Evolutionary conservation across 2,888 invertebrate genomes (phyloP), one percentile per base, ranked within the genome.

Genomic region (Macrostomum cliftonense): DNA sequence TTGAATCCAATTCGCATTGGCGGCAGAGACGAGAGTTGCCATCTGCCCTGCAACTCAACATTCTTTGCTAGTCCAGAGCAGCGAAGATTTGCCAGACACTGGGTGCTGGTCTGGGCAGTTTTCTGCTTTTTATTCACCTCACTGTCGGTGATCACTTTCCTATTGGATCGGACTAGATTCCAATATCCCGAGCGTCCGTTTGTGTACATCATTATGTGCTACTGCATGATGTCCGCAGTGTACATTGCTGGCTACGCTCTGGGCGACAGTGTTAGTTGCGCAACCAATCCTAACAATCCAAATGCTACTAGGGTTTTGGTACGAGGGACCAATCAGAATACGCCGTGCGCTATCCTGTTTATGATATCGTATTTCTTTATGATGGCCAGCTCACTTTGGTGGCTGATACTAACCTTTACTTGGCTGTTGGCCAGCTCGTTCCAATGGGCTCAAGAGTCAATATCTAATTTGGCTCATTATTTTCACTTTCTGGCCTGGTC

Each of bases 401-500:
- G 91, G 91, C 88, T 91, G 47, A 80, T 91, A 59, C 74, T 93
- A 61, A 88, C 91, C 16, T 76, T 93, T 54, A 89, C 91, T 49
- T 93, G 91, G 91, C 91, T 89, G 72, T 74, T 93, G 63, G 87
- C 89, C 40, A 89, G 91, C 53, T 89, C 89, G 37, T 77, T 91
- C 51, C 91, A 91, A 73, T 93, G 91, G 91, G 89, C 89, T 42
- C 88, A 89, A 71, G 93, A 93, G 75, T 89, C 91, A 38, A 91
- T 93, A 63, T 89, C 89, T 74, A 85, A 87, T 47, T 86, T 89
- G 72, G 88, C 89, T 12, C 87, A 89, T 71, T 87, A 89, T 71
- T 93, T 93, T 71, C 93, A 93, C 77, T 76, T 91, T 60, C 84
- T 84, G 50, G 91, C 91, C n/a, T 93, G 93, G 93, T 88, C 88